These are phyloP conservation scores for Sussaba pulchella DNA, from an alignment of 2,888 invertebrate species.

Conservation along the genomic window DNA sequence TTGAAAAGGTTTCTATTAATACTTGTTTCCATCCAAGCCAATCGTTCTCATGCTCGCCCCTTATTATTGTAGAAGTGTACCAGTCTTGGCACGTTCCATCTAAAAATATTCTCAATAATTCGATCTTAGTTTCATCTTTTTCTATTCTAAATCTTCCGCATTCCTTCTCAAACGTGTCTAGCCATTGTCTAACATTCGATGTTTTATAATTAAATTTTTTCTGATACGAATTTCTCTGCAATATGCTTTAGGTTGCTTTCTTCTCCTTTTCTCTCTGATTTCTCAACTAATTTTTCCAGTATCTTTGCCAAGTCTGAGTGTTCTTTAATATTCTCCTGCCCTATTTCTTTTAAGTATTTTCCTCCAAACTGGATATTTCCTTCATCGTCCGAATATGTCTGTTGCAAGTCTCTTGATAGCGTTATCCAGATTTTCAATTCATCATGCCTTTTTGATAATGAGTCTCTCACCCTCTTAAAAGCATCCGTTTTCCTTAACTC, in stretches of 20 bases:
- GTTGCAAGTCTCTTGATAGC: constrained; percentile 63
- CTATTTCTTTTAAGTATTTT: constrained; percentile 31
- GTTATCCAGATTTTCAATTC: constrained; percentile 67
- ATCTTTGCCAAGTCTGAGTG: constrained; percentile 68
- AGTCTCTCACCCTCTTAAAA: constrained; percentile 66
- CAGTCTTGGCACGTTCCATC: constrained; percentile 69
- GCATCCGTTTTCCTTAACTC: constrained; percentile 61
- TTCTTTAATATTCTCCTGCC: constrained; percentile 15
- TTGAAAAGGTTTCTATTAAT: constrained; percentile 69
- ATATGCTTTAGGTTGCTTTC: constrained; percentile 66
- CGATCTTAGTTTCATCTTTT: constrained; percentile 67
- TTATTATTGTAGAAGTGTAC: constrained; percentile 66
- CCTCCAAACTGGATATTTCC: constrained; percentile 64
- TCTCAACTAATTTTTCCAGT: constrained; percentile 58
- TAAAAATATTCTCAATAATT: constrained; percentile 69
- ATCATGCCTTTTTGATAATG: constrained; percentile 65
- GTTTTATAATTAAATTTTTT: constrained; percentile 68
- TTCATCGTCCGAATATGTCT: constrained; percentile 65
- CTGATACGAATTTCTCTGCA: constrained; percentile 68
- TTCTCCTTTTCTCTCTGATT: constrained; percentile 61
- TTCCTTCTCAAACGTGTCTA: constrained; percentile 71
- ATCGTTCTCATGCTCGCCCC: constrained; percentile 64
- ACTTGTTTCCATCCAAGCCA: constrained; percentile 73
- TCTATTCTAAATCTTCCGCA: constrained; percentile 68
- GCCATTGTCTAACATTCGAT: constrained; percentile 68